These are phyloP conservation scores for Dryadula phaetusa DNA, from an alignment of 2,888 invertebrate genomes.

Conservation along the genomic window DNA sequence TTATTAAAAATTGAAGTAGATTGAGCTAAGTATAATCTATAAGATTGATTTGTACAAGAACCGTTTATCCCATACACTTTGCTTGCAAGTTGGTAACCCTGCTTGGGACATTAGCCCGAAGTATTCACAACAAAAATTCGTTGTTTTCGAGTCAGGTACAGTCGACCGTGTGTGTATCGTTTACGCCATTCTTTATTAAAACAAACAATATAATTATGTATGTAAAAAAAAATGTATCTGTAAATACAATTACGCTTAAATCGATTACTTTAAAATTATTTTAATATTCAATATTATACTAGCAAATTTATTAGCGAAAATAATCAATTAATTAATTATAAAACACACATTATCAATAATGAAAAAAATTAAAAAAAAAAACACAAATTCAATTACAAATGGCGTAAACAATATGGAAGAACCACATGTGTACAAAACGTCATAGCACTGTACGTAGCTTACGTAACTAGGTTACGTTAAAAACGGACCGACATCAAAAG, in stretches of 20 bases:
- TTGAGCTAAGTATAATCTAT: conserved; percentile 13
- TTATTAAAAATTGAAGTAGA: conserved; percentile 12
- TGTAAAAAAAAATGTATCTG: background rate
- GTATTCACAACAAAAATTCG: conserved; percentile 70
- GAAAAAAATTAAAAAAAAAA: conserved; percentile 1
- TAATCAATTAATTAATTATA: too few relatives aligned
- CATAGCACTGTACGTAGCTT: conserved; percentile 19
- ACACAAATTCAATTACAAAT: background rate
- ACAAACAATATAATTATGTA: background rate
- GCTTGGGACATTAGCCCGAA: conserved; percentile 52
- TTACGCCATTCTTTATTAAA: conserved; percentile 32
- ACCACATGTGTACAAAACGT: conserved; percentile 15
- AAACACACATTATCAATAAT: background rate
- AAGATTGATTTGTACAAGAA: conserved; percentile 8
- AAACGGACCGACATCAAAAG: conserved; percentile 25
- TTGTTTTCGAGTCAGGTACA: conserved; percentile 57
- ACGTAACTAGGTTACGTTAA: conserved; percentile 21
- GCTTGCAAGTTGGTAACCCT: conserved; percentile 42
- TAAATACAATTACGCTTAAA: background rate
- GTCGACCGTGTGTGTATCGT: conserved; percentile 27
- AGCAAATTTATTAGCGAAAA: too few relatives aligned
- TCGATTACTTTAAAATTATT: background rate
- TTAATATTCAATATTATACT: background rate
- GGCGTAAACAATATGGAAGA: conserved; percentile 28
- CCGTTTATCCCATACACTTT: background rate